Base-by-base conservation (phyloP, 2,797 vertebrate species). In the Alcedo quadribrachys region DNA sequence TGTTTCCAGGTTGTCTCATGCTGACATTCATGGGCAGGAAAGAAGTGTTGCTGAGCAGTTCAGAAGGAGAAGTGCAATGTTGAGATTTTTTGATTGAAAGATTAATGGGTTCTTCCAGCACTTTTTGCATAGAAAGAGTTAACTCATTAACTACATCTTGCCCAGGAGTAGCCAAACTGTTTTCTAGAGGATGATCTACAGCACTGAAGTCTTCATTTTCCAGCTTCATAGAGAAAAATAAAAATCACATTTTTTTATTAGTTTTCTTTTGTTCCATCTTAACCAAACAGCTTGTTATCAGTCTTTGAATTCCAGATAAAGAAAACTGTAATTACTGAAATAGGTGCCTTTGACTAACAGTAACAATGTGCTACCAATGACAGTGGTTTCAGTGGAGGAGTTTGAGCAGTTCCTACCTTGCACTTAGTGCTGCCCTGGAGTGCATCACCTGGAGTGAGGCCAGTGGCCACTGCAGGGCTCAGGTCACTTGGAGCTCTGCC, bases 41-140 rank as follows among this genome's bases (percentile, higher is more conserved):
- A 54, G 89, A 67, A 48, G 35, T n/a, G 50, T 35, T 96, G 88
- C 77, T 87, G 42, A 87, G 85, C 32, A 92, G 89, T 32, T 78
- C 91, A 66, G 94, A 70, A 40, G 96, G 58, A 71, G 92, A 94
- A 65, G 35, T 66, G 77, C 71, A 90, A 68, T 14, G 84, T 2
- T 88, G 94, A 80, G 95, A 57, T 85, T 97, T 98, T 76, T 98
- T 98, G 85, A 98, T 94, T 2, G 97, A 98, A 69, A 98, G 97
- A 94, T 98, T 98, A 91, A 98, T 98, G 48, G 98, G 98, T 61
- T 98, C 98, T 90, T 98, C 98, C 73, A 98, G 93, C 51, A 96
- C 94, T 71, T 96, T 96, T 87, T 97, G 97, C 91, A 97, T 95
- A 69, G 97, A 91, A 93, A 98, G 54, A 82, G 87, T 84, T 65